phyloP scores from a whole-genome alignment of 2,797 vertebrate genomes.

The Schizopygopsis malacanthus region DNA sequence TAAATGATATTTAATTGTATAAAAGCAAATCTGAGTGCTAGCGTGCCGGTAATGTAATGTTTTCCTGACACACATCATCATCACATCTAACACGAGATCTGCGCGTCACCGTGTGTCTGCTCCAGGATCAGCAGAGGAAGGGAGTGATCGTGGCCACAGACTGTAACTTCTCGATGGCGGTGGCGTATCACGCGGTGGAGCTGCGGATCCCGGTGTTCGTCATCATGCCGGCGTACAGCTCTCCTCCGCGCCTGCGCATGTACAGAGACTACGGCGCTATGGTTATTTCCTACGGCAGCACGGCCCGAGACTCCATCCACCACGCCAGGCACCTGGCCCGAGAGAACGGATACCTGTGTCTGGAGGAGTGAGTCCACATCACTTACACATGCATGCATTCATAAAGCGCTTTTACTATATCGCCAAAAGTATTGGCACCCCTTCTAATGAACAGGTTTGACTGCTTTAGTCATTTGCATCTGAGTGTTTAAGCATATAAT shows the following conservation, averaged over 20 bases:
- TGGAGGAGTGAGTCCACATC: slow-evolving; percentile 84
- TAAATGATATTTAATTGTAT: background rate
- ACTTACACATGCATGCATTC: background rate
- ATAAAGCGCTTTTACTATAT: background rate
- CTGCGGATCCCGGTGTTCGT: slow-evolving; percentile 86
- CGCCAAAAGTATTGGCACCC: no score
- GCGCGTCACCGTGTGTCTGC: background rate
- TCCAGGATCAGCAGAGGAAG: slow-evolving; percentile 88
- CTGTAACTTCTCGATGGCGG: slow-evolving; percentile 90
- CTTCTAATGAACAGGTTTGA: no score
- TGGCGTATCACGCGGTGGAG: slow-evolving; percentile 86
- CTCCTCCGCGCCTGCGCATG: slow-evolving; percentile 75
- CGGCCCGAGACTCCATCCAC: slow-evolving; percentile 76
- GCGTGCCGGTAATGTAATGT: background rate
- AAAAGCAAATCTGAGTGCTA: background rate
- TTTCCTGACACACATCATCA: no score
- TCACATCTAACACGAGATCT: no score
- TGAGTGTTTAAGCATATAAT: no score
- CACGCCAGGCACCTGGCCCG: slow-evolving; percentile 84
- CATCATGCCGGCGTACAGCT: slow-evolving; percentile 84
- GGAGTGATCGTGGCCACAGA: slow-evolving; percentile 89
- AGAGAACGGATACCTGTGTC: slow-evolving; percentile 87
- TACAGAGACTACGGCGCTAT: slow-evolving; percentile 90
- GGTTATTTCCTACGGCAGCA: slow-evolving; percentile 87
- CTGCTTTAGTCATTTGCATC: no score